Evolutionary conservation across 2,888 invertebrate species (phyloP).

Genomic region (Drosophila formosana): DNA sequence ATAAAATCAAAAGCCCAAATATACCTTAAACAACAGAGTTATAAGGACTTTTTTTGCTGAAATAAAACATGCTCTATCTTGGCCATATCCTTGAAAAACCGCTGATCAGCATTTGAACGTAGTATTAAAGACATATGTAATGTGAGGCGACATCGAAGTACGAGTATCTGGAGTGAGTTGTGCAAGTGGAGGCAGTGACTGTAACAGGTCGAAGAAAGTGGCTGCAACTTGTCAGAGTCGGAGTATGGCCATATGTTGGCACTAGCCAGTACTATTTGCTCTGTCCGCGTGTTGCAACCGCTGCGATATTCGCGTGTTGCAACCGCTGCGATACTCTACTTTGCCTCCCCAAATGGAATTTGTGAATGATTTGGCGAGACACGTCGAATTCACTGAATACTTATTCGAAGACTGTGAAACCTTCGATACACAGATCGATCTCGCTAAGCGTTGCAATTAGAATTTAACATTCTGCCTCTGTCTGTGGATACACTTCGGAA

Average conservation of each 20-base stretch:
- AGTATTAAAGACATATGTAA: too few species aligned
- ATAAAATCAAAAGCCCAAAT: too few species aligned
- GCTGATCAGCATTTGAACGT: background rate
- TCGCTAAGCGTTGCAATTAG: background rate
- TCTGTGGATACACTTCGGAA: background rate
- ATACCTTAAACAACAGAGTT: too few species aligned
- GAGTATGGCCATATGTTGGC: background rate
- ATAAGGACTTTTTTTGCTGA: too few species aligned
- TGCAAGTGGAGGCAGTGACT: background rate
- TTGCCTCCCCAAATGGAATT: background rate
- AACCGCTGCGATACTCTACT: background rate
- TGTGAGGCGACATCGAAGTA: too few species aligned
- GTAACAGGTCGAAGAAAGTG: conserved; percentile 3
- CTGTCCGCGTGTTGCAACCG: background rate
- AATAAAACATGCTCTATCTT: too few species aligned
- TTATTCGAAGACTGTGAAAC: background rate
- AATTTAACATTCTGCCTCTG: background rate
- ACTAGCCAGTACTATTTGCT: background rate
- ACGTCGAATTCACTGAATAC: background rate
- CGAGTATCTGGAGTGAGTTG: background rate
- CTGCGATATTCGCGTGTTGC: too few species aligned
- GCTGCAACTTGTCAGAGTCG: background rate
- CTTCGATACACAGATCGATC: background rate
- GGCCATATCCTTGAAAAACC: too few species aligned
- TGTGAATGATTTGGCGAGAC: background rate